phyloP scores from a whole-genome alignment of 2,113 vertebrate species.

The Aptenodytes forsteri region DNA sequence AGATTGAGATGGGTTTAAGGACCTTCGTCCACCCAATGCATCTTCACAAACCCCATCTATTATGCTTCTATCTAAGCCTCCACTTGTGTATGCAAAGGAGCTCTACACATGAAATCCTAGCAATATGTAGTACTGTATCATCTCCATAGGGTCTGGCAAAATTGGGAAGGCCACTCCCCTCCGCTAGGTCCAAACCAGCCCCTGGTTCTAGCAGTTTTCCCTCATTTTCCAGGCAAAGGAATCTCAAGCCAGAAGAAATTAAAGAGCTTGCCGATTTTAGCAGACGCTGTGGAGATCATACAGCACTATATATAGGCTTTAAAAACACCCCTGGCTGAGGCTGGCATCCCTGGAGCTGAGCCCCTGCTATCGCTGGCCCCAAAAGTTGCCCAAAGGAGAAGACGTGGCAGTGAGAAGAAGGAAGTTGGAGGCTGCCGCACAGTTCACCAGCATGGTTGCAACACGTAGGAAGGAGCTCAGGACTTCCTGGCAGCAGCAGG shows the following conservation, averaged over 20 bases:
- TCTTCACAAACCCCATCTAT: background rate
- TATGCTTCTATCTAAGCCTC: background rate
- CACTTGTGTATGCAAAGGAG: background rate
- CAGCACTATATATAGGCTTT: background rate
- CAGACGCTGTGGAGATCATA: background rate
- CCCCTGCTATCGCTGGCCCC: background rate
- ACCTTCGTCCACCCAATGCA: background rate
- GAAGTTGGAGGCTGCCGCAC: background rate
- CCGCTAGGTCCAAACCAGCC: background rate
- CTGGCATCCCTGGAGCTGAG: background rate
- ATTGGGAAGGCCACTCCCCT: background rate
- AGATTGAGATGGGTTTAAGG: background rate
- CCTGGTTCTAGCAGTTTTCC: background rate
- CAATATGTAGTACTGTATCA: too few species aligned
- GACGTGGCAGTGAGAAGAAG: background rate
- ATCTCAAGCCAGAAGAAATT: background rate
- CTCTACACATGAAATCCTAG: background rate
- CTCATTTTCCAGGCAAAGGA: background rate
- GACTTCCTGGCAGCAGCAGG: background rate
- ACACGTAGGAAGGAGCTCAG: background rate
- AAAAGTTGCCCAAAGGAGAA: background rate
- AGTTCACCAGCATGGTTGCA: background rate
- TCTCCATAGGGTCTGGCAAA: background rate
- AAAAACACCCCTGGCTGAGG: background rate
- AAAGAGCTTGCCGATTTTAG: background rate